Base-by-base conservation (phyloP, 2,113 vertebrate genomes). In the Ctenodactylus gundi region DNA sequence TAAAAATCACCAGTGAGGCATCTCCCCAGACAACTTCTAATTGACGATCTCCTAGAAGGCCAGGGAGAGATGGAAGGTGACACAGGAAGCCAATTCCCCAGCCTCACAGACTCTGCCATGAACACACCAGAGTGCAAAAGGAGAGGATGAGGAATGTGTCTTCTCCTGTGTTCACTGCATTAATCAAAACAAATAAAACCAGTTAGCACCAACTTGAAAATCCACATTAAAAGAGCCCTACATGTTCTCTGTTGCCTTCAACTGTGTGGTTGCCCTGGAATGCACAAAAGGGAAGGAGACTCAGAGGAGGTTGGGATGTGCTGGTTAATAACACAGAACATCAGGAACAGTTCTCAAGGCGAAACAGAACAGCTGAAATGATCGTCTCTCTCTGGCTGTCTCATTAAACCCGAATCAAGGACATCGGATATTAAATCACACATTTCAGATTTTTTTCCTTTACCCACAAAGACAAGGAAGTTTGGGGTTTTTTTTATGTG, bases 231-330 rank as follows among this genome's bases (percentile, higher is more conserved):
- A 53, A 7, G 49, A 93, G 23, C 12, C 29, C 17, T 27, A 14
- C 7, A 8, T 49, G 81, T 72, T 46, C 60, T 11, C 64, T 41
- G 21, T 53, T 80, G 58, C 13, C n/a, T 55, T 93, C 17, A 44
- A 17, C 20, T 60, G 25, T 51, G 6, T 4, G 65, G 53, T 4
- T 55, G 53, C 81, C 39, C 27, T 65, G 34, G 60, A 41, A 0
- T 2, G 4, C 31, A 41, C 18, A 13, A 29, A 60, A 0, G 11
- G 13, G 7, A 70, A 70, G 21, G 49, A n/a, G n/a, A 23, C 15
- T 29, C 25, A 9, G 12, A n/a, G n/a, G n/a, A n/a, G n/a, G n/a
- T 14, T 57, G 15, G 15, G 15, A 62, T 20, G 25, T 4, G 36
- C 57, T 23, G 15, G 11, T 25, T 51, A 73, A 29, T 18, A 18